Conservation (phyloP, 1,140 invertebrate species). For the Cydia amplana region DNA sequence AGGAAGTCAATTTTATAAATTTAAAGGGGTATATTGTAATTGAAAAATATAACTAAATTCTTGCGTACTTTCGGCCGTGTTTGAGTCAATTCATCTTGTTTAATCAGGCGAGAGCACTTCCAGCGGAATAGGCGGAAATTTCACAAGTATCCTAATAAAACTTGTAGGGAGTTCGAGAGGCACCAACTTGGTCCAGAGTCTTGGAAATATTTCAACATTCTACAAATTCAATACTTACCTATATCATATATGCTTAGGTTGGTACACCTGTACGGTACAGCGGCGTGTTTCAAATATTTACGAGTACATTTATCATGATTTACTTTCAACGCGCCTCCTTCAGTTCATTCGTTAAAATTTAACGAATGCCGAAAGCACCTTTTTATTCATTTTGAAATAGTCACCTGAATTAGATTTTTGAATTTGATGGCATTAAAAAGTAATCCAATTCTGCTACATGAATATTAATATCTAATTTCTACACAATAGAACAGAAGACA, state of each 20-base stretch:
- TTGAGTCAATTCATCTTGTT: conserved; percentile 75
- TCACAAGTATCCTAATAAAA: conserved; percentile 79
- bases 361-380: conserved; percentile 21
- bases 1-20: conserved; percentile 8
- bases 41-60: conserved; percentile 60
- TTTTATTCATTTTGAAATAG: background rate
- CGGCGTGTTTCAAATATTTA: conserved; percentile 35
- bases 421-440: background rate
- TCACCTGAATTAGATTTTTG: background rate
- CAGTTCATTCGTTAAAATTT: conserved; percentile 30
- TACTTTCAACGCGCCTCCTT: conserved; percentile 12
- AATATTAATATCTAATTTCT: background rate
- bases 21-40: conserved; percentile 44
- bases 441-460: background rate
- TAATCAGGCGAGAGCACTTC: conserved; percentile 73
- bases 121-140: conserved; percentile 71
- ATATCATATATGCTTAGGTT: conserved; percentile 33
- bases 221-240: conserved; percentile 54
- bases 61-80: conserved; percentile 45
- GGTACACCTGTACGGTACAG: conserved; percentile 18
- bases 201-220: conserved; percentile 60
- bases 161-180: conserved; percentile 65
- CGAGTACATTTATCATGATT: conserved; percentile 38
- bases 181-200: conserved; percentile 46
- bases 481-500: background rate